Conservation (phyloP, 2,888 invertebrate genomes). For the Dryobotodes eremita region DNA sequence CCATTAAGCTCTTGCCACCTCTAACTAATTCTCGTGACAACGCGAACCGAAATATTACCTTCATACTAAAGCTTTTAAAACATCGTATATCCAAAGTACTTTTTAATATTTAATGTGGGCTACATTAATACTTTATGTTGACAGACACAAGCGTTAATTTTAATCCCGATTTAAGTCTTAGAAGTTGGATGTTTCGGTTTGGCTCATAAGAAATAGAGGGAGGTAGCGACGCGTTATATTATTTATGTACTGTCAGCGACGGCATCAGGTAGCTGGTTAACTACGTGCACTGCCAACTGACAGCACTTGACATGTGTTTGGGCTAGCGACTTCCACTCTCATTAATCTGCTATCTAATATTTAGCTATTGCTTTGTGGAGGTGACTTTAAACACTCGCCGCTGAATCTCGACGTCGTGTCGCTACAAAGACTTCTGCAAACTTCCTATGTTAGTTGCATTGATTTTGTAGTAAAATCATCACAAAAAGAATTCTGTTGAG, state of each 20-base stretch:
- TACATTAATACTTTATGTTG: constrained; percentile 43
- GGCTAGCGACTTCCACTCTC: constrained; percentile 12
- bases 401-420: constrained; percentile 7
- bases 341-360: constrained; percentile 22
- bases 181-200: constrained; percentile 23
- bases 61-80: constrained; percentile 60
- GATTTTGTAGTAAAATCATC: not conserved
- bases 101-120: constrained; percentile 41
- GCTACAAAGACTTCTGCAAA: not conserved
- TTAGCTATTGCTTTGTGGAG: constrained; percentile 24
- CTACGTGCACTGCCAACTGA: constrained; percentile 4
- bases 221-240: constrained; percentile 9
- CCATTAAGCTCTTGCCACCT: constrained; percentile 38
- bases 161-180: constrained; percentile 44
- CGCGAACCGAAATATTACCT: constrained; percentile 34
- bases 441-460: not conserved
- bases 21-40: constrained; percentile 33
- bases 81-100: constrained; percentile 46
- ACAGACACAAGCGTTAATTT: constrained; percentile 39
- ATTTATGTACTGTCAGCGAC: constrained; percentile 31
- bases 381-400: not conserved
- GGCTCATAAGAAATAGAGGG: constrained; percentile 26
- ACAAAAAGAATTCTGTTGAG: constrained; percentile 1
- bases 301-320: constrained; percentile 26
- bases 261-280: constrained; percentile 4